Conservation (phyloP, 2,888 invertebrate genomes). For the Melipona beecheii region DNA sequence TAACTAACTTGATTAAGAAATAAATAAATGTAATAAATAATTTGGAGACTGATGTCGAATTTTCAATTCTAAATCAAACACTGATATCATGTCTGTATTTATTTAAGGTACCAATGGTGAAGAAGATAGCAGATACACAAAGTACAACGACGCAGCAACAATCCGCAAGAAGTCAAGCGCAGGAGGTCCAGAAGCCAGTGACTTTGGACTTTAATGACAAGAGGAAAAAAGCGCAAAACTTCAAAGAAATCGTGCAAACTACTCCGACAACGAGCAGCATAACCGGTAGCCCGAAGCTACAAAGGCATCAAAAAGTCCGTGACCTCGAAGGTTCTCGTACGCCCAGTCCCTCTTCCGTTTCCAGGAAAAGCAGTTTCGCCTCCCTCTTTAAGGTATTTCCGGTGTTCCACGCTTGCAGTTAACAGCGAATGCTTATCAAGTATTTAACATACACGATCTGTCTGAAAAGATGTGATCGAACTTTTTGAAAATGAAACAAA, state of each 20-base stretch:
- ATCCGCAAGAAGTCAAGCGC: conserved; percentile 82
- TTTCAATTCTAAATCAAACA: too few relatives aligned
- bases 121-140: conserved; percentile 59
- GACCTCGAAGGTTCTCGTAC: conserved; percentile 84
- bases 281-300: conserved; percentile 78
- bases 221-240: conserved; percentile 78
- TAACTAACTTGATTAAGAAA: too few relatives aligned
- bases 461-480: background rate
- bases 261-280: conserved; percentile 74
- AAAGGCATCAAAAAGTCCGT: conserved; percentile 82
- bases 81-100: background rate
- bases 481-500: background rate
- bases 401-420: background rate
- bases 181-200: conserved; percentile 86
- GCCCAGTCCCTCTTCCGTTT: conserved; percentile 89
- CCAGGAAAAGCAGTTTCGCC: conserved; percentile 92
- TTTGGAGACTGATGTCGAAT: too few relatives aligned
- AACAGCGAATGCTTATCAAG: background rate
- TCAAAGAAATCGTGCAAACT: conserved; percentile 77
- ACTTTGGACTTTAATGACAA: conserved; percentile 86
- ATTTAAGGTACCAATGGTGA: conserved; percentile 78
- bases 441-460: background rate
- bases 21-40: too few relatives aligned
- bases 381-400: conserved; percentile 90
- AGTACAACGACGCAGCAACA: conserved; percentile 79